Base-by-base conservation (phyloP, 2,888 invertebrate species). In the Athalia cordata region DNA sequence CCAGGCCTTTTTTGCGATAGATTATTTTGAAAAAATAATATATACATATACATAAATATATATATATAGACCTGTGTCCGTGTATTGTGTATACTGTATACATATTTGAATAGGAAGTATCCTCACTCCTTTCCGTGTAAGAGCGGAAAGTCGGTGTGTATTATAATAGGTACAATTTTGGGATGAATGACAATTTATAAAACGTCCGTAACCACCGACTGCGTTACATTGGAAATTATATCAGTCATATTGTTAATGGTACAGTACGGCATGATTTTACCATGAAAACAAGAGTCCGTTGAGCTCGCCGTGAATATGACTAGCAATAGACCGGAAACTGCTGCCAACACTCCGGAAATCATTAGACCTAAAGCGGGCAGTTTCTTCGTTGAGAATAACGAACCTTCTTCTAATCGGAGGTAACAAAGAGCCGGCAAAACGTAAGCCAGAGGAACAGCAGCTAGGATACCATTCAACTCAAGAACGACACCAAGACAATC, bases 401-500 rank as follows among this genome's bases (percentile, higher is more conserved):
- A 92, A 15, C 95, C 95, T 81, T 95, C 93, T 84, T 95, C 95
- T 83, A 96, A 92, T 88, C 94, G 94, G 81, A 96, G 92, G 85
- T 95, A 96, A 84, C 95, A 95, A 11, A 95, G 89, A 0, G 96
- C 95, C 4, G 97, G 97, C 74, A 97, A 91, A 81, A 97, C 93
- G 89, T 95, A 97, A 9, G 96, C 96, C 82, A 97, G 89, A 0
- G 96, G 96, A 78, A 96, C 95, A 7, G 96, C 96, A 6, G 96
- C 95, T 79, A 96, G 84, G 13, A 96, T 94, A 79, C 96, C 96
- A 90, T 97, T 96, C 67, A 97, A 88, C 90, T 96, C 96, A 81
- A 97, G 90, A 5, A 96, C 96, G 59, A 96, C 93, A 43, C 96
- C 96, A 61, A 97, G 91, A 87, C 97, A 97, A 88, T 96, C 96